These are phyloP conservation scores for Caenorhabditis macrosperma DNA, from an alignment of 2,888 invertebrate species.

Conservation along the genomic window DNA sequence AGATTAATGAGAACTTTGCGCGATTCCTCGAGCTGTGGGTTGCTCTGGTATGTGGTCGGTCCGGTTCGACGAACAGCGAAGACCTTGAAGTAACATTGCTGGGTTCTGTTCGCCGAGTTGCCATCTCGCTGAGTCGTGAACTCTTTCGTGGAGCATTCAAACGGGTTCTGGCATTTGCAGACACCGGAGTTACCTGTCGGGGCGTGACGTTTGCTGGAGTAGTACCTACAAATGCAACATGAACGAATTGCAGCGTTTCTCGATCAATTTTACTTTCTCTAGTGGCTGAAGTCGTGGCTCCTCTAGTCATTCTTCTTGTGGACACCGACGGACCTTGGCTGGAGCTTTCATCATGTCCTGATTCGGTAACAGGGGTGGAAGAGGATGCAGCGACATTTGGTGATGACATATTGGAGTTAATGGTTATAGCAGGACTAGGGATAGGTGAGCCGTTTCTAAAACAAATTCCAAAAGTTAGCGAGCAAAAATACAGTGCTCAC, in stretches of 20 bases:
- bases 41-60: slow-evolving; percentile 40
- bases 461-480: background rate
- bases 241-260: too few species aligned
- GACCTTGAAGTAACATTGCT: background rate
- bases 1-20: slow-evolving; percentile 1
- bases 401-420: background rate
- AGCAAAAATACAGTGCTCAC: slow-evolving; percentile 5
- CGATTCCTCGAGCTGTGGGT: slow-evolving; percentile 44
- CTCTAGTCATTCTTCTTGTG: background rate
- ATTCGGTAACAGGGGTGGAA: background rate
- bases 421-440: background rate
- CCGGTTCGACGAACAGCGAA: slow-evolving; percentile 25
- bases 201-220: background rate
- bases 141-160: slow-evolving; percentile 42
- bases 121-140: slow-evolving; percentile 35
- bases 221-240: background rate
- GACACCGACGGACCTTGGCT: background rate
- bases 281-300: background rate
- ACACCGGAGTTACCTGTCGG: background rate
- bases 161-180: background rate
- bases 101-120: slow-evolving; percentile 7
- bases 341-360: background rate
- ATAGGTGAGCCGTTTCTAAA: background rate
- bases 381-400: background rate
- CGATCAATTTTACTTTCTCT: background rate